phyloP scores from a whole-genome alignment of 2,113 vertebrate species.

The Lichenostomus cassidix region DNA sequence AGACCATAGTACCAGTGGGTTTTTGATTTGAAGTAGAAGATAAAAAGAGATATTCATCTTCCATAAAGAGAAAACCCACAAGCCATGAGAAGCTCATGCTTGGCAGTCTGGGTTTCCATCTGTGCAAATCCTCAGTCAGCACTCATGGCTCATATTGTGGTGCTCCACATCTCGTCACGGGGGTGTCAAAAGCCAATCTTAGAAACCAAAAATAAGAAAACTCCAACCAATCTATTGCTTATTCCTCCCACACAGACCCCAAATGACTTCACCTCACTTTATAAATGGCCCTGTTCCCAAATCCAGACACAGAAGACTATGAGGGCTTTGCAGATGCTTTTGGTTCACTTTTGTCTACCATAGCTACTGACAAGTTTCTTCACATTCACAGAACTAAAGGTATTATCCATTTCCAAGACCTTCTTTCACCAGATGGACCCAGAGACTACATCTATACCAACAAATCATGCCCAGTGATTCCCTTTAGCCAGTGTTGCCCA shows the following conservation, averaged over 20 bases:
- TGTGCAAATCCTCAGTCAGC: background rate
- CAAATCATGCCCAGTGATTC: background rate
- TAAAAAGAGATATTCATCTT: background rate
- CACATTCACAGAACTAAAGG: background rate
- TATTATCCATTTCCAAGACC: background rate
- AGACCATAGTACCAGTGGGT: background rate
- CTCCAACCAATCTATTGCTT: background rate
- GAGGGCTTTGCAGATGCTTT: background rate
- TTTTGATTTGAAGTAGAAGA: background rate
- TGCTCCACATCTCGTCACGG: background rate
- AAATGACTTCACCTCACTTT: background rate
- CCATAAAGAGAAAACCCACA: background rate
- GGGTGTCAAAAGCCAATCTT: background rate
- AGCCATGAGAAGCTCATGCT: background rate
- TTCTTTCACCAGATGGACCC: background rate
- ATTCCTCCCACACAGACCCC: background rate
- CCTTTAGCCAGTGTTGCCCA: background rate
- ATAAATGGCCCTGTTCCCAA: background rate
- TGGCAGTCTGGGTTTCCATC: background rate
- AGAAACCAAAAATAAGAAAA: background rate
- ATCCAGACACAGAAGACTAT: background rate
- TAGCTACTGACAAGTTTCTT: background rate
- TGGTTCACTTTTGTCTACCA: background rate
- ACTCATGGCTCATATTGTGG: background rate
- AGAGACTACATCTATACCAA: background rate